Percentiles rank a stretch among this genome's conserved stretches.
Evolutionary conservation across 2,113 vertebrate species (phyloP).

Genomic region (Eclectus roratus): DNA sequence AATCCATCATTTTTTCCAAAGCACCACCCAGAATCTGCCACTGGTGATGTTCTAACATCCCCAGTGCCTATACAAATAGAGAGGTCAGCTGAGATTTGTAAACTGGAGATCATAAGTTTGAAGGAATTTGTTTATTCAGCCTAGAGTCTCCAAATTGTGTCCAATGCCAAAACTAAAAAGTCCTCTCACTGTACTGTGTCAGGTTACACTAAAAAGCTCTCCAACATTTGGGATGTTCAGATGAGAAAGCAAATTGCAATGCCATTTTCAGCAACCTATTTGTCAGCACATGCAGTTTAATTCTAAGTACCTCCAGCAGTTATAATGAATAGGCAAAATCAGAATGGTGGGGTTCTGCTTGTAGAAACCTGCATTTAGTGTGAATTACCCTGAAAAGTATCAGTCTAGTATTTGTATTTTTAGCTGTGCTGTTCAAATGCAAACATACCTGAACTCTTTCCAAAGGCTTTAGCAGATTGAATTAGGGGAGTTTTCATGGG

Average conservation of each 20-base stretch:
- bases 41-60: conserved; percentile 60
- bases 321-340: conserved; percentile 25
- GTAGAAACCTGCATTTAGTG: conserved; percentile 20
- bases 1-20: conserved; percentile 70
- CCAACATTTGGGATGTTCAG: neutral
- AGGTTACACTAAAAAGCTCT: conserved; percentile 52
- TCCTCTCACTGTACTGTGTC: conserved; percentile 64
- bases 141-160: conserved; percentile 73
- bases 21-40: conserved; percentile 66
- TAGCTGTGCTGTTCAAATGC: neutral
- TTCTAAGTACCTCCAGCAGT: conserved; percentile 47
- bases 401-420: neutral
- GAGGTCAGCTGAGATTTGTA: conserved; percentile 74
- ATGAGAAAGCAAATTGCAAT: conserved; percentile 51
- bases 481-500: neutral
- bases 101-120: conserved; percentile 69
- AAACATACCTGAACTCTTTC: neutral
- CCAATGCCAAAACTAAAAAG: conserved; percentile 65
- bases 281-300: conserved; percentile 60
- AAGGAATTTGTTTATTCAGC: conserved; percentile 75
- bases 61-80: conserved; percentile 66
- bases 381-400: conserved; percentile 21
- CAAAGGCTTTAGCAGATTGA: neutral
- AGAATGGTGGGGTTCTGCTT: neutral
- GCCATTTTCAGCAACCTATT: conserved; percentile 37